Conservation (phyloP, 1,140 invertebrate genomes). For the Polypedilum vanderplanki region DNA sequence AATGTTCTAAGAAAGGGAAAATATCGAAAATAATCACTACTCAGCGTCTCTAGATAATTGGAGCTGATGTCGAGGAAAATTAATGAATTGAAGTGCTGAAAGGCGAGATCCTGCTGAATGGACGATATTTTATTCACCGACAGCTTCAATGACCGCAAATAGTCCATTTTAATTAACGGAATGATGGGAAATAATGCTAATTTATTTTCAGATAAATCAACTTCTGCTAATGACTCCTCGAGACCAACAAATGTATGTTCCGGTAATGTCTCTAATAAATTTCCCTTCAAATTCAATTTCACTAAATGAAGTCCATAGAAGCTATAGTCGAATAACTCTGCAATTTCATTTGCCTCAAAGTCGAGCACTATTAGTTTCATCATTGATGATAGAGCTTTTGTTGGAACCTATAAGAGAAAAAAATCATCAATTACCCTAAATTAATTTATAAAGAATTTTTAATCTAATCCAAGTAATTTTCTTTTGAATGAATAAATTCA, state of each 20-base stretch:
- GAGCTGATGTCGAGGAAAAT: slow-evolving; percentile 76
- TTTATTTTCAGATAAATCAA: slow-evolving; percentile 81
- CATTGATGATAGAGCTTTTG: slow-evolving; percentile 67
- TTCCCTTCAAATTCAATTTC: slow-evolving; percentile 78
- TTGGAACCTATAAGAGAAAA: slow-evolving; percentile 54
- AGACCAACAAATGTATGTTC: slow-evolving; percentile 80
- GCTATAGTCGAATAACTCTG: slow-evolving; percentile 73
- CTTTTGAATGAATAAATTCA: too few relatives aligned
- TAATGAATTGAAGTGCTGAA: slow-evolving; percentile 59
- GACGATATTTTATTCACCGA: slow-evolving; percentile 75
- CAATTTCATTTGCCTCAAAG: slow-evolving; percentile 78
- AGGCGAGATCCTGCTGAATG: slow-evolving; percentile 37
- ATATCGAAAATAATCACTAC: slow-evolving; percentile 66
- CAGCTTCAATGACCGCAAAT: slow-evolving; percentile 63
- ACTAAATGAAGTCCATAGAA: slow-evolving; percentile 76
- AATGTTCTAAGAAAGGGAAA: slow-evolving; percentile 71
- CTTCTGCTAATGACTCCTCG: slow-evolving; percentile 68
- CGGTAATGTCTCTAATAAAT: slow-evolving; percentile 66
- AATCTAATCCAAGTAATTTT: too few relatives aligned
- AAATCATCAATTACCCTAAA: not conserved
- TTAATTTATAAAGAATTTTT: too few relatives aligned
- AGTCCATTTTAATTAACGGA: slow-evolving; percentile 65
- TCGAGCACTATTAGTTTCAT: slow-evolving; percentile 66
- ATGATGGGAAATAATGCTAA: slow-evolving; percentile 72
- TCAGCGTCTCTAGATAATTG: slow-evolving; percentile 70